phyloP scores from a whole-genome alignment of 2,797 vertebrate species.

The Sebastes iracundus region DNA sequence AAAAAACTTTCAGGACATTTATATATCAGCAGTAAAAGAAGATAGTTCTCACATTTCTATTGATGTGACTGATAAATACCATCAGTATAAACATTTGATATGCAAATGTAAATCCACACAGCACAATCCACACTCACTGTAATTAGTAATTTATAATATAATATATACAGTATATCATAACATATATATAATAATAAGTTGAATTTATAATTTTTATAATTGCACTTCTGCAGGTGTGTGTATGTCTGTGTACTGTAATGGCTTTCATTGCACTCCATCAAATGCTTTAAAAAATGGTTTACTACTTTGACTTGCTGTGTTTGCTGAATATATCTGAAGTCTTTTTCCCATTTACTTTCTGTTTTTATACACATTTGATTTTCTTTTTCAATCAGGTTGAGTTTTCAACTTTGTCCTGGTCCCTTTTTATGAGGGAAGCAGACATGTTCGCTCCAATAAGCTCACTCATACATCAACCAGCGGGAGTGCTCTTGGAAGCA shows the following conservation, averaged over 20 bases:
- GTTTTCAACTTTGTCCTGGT: background rate
- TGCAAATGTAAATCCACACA: background rate
- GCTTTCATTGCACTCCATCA: background rate
- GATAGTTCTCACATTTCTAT: background rate
- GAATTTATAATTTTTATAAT: background rate
- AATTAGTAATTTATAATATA: background rate
- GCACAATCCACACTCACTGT: background rate
- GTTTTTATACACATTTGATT: background rate
- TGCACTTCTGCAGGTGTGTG: background rate
- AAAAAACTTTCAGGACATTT: conserved; percentile 8
- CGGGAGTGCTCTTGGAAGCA: conserved; percentile 21
- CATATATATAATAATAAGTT: background rate
- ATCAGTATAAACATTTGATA: background rate
- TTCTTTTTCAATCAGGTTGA: background rate
- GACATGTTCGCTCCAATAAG: conserved; percentile 39
- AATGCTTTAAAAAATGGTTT: too few species aligned
- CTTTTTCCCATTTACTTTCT: background rate
- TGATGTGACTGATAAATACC: background rate
- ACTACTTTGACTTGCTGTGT: background rate
- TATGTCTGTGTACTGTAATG: background rate
- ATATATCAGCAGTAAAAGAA: background rate
- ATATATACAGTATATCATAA: too few species aligned
- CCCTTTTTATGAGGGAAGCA: conserved; percentile 44
- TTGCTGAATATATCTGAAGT: background rate
- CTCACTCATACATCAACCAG: conserved; percentile 58